Conservation (phyloP, 2,113 vertebrate genomes). For the Hassar affinis region DNA sequence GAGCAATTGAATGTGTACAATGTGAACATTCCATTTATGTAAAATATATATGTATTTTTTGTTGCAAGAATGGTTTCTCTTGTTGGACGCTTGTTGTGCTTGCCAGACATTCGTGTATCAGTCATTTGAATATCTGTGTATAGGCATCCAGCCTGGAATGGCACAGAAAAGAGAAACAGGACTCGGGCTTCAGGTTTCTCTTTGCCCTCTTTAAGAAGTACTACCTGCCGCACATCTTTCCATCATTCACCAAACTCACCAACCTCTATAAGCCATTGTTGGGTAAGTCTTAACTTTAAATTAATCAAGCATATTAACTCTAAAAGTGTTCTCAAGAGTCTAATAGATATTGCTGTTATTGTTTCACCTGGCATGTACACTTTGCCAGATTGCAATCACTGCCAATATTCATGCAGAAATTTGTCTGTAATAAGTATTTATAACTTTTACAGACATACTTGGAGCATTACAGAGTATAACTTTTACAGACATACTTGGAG, state of each 20-base stretch:
- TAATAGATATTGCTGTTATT: neutral
- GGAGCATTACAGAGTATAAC: neutral
- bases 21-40: neutral
- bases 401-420: neutral
- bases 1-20: neutral
- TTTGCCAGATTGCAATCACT: neutral
- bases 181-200: slow-evolving; percentile 97
- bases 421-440: neutral
- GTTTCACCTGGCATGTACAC: neutral
- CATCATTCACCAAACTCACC: slow-evolving; percentile 92
- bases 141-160: slow-evolving; percentile 96
- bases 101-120: slow-evolving; percentile 15
- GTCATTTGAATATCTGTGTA: slow-evolving; percentile 52
- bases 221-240: slow-evolving; percentile 96
- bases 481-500: neutral
- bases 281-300: slow-evolving; percentile 72
- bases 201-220: slow-evolving; percentile 96
- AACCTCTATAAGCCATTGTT: slow-evolving; percentile 97
- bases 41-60: neutral
- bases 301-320: neutral
- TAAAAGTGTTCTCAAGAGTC: neutral
- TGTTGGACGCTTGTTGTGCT: neutral
- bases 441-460: neutral
- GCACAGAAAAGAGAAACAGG: slow-evolving; percentile 92
- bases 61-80: neutral